These are phyloP conservation scores for Palythoa grandiflora DNA, from an alignment of 92 coral and sea anemone species.

Conservation along the genomic window DNA sequence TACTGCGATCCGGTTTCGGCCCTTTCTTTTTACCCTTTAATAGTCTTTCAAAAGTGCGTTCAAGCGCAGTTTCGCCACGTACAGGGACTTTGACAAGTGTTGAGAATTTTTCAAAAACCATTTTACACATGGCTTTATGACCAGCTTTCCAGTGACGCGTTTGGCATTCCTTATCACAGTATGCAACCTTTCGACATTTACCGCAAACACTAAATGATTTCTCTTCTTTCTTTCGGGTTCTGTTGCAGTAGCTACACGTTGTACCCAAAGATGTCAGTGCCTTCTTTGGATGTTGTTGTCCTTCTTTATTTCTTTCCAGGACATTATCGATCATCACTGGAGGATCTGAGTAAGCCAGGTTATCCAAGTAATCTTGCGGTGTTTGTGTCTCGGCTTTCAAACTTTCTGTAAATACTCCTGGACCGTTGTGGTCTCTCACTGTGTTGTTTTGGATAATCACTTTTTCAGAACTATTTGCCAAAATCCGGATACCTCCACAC, in stretches of 20 bases:
- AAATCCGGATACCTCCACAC: constrained; percentile 17
- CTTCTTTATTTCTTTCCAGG: constrained; percentile 17
- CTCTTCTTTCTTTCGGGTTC: not conserved
- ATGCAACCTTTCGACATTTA: not conserved
- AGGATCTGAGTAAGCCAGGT: not conserved
- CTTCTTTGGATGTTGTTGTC: constrained; percentile 22
- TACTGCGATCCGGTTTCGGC: not conserved
- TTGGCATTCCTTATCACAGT: constrained; percentile 19
- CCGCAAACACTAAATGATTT: not conserved
- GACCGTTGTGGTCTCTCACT: constrained; percentile 22
- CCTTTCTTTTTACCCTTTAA: constrained; percentile 1
- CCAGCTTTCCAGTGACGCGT: constrained; percentile 8
- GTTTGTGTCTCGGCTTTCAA: too few species aligned
- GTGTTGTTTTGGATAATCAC: not conserved
- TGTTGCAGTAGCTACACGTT: constrained; percentile 8
- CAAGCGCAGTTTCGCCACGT: not conserved
- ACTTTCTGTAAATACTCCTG: not conserved
- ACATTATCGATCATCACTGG: not conserved
- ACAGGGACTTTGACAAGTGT: not conserved
- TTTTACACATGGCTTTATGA: not conserved
- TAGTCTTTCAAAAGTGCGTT: not conserved
- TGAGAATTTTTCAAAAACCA: not conserved
- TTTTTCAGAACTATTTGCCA: not conserved
- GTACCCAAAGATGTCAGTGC: not conserved
- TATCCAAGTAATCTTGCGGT: too few species aligned